phyloP scores from a whole-genome alignment of 2,888 invertebrate genomes.

The Busseola fusca region DNA sequence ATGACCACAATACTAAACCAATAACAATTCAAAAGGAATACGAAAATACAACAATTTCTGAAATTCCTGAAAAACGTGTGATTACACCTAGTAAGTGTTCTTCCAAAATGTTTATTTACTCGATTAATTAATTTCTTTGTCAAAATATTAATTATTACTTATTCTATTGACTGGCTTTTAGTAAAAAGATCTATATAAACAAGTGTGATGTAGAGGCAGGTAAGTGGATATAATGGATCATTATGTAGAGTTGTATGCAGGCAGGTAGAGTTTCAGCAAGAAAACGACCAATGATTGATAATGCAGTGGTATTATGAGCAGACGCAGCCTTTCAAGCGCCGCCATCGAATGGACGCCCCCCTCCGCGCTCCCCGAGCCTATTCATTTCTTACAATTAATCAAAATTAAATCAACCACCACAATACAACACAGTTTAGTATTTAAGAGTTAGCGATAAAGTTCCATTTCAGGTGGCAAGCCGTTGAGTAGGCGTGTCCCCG shows the following conservation, averaged over 20 bases:
- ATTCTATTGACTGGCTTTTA: conserved; percentile 14
- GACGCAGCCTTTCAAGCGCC: conserved; percentile 56
- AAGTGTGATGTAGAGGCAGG: conserved; percentile 15
- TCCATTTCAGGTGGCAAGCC: conserved; percentile 65
- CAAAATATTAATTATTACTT: conserved; percentile 5
- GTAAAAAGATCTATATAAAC: conserved; percentile 8
- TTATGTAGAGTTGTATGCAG: conserved; percentile 44
- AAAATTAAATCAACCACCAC: conserved; percentile 85
- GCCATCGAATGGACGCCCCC: conserved; percentile 28
- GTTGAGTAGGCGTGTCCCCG: conserved; percentile 83
- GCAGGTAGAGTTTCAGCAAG: conserved; percentile 51
- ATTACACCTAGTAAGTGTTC: background rate
- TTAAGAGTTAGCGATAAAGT: conserved; percentile 68
- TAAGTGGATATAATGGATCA: conserved; percentile 7
- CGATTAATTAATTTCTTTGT: background rate
- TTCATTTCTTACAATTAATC: conserved; percentile 89
- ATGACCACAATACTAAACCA: background rate
- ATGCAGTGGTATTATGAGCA: conserved; percentile 73
- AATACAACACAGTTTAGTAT: conserved; percentile 67
- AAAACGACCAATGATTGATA: conserved; percentile 71
- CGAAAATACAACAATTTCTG: background rate
- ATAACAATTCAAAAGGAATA: background rate
- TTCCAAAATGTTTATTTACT: conserved; percentile 1
- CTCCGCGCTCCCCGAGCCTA: conserved; percentile 64
- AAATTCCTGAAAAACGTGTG: background rate